Conservation (phyloP, 2,113 vertebrate genomes). For the Eonycteris spelaea region DNA sequence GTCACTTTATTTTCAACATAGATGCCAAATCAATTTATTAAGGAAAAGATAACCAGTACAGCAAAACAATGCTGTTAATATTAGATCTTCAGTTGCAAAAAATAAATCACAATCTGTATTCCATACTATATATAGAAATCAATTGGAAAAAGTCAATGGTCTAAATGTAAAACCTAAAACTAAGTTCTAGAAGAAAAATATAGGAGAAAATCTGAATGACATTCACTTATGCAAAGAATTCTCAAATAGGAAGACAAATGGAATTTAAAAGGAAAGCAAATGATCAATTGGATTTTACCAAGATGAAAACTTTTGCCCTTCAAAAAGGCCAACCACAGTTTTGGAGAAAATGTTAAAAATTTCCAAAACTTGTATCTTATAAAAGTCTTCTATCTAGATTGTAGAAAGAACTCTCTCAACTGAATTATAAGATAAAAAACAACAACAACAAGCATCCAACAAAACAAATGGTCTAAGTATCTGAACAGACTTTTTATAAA, state of each 20-base stretch:
- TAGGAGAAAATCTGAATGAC: background rate
- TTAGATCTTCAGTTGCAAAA: background rate
- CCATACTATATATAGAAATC: background rate
- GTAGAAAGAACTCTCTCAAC: background rate
- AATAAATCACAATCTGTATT: background rate
- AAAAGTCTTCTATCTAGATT: background rate
- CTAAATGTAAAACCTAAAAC: too few relatives aligned
- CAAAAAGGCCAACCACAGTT: too few relatives aligned
- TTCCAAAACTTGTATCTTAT: background rate
- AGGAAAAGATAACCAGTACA: background rate
- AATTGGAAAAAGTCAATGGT: background rate
- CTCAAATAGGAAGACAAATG: background rate
- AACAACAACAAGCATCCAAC: too few relatives aligned
- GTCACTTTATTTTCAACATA: background rate
- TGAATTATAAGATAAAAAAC: background rate
- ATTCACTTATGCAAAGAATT: background rate
- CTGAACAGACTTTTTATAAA: too few relatives aligned
- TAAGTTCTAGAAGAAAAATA: background rate
- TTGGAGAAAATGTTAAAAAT: too few relatives aligned
- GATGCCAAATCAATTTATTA: background rate
- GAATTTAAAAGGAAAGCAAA: background rate
- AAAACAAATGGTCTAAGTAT: too few relatives aligned
- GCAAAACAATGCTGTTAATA: background rate
- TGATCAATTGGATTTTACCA: background rate
- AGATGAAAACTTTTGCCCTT: background rate